phyloP scores from a whole-genome alignment of 1,140 invertebrate genomes.

The Neodiprion lecontei region DNA sequence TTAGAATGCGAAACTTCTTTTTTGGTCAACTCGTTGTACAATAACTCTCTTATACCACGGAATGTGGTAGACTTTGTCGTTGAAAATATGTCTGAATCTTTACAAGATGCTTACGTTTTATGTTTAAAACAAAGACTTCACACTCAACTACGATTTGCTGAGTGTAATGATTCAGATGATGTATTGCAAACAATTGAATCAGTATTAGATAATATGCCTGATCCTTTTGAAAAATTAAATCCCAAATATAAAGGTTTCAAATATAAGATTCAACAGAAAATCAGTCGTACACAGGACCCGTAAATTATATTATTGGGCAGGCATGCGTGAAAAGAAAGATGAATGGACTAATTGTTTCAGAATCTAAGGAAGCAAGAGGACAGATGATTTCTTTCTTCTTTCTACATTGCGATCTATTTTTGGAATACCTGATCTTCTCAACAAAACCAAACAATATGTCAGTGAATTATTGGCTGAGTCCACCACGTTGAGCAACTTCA shows the following conservation, averaged over 20 bases:
- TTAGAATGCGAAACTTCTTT: background rate
- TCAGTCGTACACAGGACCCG: background rate
- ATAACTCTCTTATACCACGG: background rate
- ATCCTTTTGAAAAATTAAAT: background rate
- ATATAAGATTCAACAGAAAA: background rate
- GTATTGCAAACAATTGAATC: background rate
- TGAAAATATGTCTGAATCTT: background rate
- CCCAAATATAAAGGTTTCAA: background rate
- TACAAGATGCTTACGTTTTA: background rate
- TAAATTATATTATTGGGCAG: background rate
- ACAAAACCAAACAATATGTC: background rate
- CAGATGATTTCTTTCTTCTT: background rate
- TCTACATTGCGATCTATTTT: background rate
- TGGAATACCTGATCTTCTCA: background rate
- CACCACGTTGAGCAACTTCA: conserved; percentile 16
- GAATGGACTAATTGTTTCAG: background rate
- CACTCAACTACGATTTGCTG: background rate
- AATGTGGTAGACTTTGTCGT: background rate
- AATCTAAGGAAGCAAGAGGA: background rate
- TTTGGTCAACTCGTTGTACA: background rate
- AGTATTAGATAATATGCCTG: background rate
- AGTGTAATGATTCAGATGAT: background rate
- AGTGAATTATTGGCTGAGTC: background rate
- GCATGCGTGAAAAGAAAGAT: background rate
- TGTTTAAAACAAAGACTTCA: background rate